These are phyloP conservation scores for Sylvicola fuscatus DNA, from an alignment of 2,888 invertebrate genomes.

Conservation along the genomic window DNA sequence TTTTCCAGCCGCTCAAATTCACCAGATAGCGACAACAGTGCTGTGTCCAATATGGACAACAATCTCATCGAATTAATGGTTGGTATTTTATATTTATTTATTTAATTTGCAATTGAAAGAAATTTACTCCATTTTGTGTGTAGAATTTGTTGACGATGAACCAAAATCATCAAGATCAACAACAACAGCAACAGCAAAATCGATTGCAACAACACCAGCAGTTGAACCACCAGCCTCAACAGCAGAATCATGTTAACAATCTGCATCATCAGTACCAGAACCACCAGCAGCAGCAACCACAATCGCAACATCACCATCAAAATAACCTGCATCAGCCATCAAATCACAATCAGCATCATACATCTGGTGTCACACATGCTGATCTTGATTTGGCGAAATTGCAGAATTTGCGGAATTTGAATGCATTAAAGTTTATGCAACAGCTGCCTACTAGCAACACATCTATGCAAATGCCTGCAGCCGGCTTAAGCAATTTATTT, in stretches of 20 bases:
- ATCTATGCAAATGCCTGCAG: slow-evolving; percentile 9
- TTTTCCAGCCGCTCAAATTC: slow-evolving; percentile 21
- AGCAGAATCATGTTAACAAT: slow-evolving; percentile 1
- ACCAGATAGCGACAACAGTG: slow-evolving; percentile 22
- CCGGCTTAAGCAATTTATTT: slow-evolving; percentile 10
- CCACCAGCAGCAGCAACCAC: not conserved
- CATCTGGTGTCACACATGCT: slow-evolving; percentile 13
- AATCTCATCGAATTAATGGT: slow-evolving; percentile 22
- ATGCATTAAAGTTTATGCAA: slow-evolving; percentile 18
- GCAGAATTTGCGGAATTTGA: slow-evolving; percentile 20
- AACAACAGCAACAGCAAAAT: no score
- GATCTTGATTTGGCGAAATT: slow-evolving; percentile 20
- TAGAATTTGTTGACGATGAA: slow-evolving; percentile 18
- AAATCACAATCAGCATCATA: not conserved
- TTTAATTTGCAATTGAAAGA: not conserved
- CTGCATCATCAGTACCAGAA: not conserved
- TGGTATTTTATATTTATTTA: slow-evolving; percentile 7
- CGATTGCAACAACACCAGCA: slow-evolving; percentile 7
- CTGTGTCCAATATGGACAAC: slow-evolving; percentile 17
- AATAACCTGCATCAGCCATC: slow-evolving; percentile 5
- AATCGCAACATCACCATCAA: not conserved
- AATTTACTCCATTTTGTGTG: not conserved
- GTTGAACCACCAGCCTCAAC: not conserved
- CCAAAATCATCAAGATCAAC: slow-evolving; percentile 2
- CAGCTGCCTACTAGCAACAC: slow-evolving; percentile 11